Evolutionary conservation across 2,797 vertebrate species (phyloP).

Genomic region (Xenentodon cancila): DNA sequence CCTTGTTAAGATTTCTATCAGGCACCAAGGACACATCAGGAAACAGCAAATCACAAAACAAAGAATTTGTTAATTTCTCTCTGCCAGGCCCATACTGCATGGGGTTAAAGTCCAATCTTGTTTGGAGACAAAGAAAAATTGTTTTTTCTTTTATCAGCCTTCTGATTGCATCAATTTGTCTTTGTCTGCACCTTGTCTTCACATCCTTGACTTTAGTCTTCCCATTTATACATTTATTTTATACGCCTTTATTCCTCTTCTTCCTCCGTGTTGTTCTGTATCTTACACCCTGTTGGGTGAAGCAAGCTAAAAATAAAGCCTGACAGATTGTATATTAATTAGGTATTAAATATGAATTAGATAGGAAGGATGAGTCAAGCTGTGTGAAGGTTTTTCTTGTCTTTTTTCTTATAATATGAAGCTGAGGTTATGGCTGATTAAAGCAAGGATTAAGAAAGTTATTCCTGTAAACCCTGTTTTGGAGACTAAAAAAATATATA

Average conservation of each 20-base stretch:
- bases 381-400: conserved; percentile 1
- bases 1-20: conserved; percentile 66
- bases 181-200: conserved; percentile 26
- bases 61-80: conserved; percentile 67
- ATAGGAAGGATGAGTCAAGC: conserved; percentile 46
- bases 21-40: conserved; percentile 39
- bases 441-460: conserved; percentile 1
- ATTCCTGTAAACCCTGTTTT: no score
- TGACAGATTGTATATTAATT: conserved; percentile 59
- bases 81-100: conserved; percentile 35
- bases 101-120: conserved; percentile 51
- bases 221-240: conserved; percentile 16
- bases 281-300: conserved; percentile 17
- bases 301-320: conserved; percentile 54
- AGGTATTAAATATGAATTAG: conserved; percentile 53
- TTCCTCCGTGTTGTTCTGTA: conserved; percentile 1
- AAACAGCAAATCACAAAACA: conserved; percentile 53
- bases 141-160: conserved; percentile 47
- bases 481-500: no score
- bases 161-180: conserved; percentile 24
- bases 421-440: conserved; percentile 35
- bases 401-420: conserved; percentile 9
- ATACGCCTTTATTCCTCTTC: background rate
- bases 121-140: conserved; percentile 44
- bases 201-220: conserved; percentile 26